A percentile compares a stretch with the other conserved stretches of the same genome.
phyloP scores from a whole-genome alignment of 2,888 invertebrate species.

The Xanthia icteritia region DNA sequence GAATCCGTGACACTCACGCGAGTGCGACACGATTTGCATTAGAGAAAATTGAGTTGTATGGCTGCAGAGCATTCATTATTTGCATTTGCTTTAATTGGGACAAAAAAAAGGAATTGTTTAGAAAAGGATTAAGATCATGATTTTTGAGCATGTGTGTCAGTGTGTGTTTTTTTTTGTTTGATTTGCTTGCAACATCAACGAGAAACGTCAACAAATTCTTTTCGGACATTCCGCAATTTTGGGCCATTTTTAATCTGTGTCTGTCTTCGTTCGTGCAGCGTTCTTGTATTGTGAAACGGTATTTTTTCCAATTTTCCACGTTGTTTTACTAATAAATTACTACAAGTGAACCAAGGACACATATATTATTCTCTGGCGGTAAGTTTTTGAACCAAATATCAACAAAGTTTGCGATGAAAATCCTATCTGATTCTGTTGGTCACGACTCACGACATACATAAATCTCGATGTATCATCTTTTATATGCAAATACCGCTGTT shows the following conservation, averaged over 20 bases:
- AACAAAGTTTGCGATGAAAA: slow-evolving; percentile 12
- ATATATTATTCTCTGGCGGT: slow-evolving; percentile 49
- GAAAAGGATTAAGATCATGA: too few relatives aligned
- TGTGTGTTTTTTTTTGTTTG: not conserved
- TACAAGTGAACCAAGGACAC: slow-evolving; percentile 54
- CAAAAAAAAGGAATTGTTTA: too few relatives aligned
- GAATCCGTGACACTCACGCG: not conserved
- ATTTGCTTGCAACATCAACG: slow-evolving; percentile 43
- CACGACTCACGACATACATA: slow-evolving; percentile 24
- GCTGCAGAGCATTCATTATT: not conserved
- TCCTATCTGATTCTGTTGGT: slow-evolving; percentile 35
- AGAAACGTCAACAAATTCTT: slow-evolving; percentile 53
- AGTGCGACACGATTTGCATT: too few relatives aligned
- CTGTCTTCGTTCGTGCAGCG: slow-evolving; percentile 43
- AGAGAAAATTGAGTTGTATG: not conserved
- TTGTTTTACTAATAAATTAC: slow-evolving; percentile 48
- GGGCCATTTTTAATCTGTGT: slow-evolving; percentile 65
- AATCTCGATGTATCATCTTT: slow-evolving; percentile 33
- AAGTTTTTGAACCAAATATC: slow-evolving; percentile 52
- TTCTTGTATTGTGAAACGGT: slow-evolving; percentile 53
- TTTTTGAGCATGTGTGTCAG: not conserved
- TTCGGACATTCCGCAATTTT: slow-evolving; percentile 40
- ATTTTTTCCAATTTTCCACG: slow-evolving; percentile 56
- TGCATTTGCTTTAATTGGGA: too few relatives aligned
- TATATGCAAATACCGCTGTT: slow-evolving; percentile 30